These are phyloP conservation scores for Ptychodera flava DNA, from an alignment of 35 echinoderm and acorn worm genomes.

Conservation along the genomic window DNA sequence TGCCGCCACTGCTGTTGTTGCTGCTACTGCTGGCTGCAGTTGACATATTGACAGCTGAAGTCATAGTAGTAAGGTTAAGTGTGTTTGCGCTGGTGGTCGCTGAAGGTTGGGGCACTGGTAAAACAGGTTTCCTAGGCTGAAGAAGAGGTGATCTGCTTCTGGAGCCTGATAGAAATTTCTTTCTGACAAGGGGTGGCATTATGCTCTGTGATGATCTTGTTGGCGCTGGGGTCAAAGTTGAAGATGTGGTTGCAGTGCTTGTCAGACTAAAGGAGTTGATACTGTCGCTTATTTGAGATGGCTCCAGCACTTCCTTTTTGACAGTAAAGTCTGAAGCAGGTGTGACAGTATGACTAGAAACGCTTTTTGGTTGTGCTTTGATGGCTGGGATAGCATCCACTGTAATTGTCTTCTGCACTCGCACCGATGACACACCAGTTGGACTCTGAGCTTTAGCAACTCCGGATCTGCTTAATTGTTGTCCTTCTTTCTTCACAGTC, in stretches of 20 bases:
- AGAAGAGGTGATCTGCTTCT: neutral
- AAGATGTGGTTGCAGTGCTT: neutral
- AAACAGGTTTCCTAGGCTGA: neutral
- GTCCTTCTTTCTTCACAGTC: neutral
- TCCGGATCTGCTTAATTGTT: neutral
- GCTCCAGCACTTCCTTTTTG: neutral
- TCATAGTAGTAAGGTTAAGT: neutral
- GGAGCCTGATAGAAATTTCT: neutral
- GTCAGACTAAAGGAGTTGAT: too few relatives aligned
- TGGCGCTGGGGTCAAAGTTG: neutral
- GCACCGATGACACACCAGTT: neutral
- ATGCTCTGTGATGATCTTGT: neutral
- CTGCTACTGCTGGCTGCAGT: neutral
- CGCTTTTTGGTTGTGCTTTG: neutral
- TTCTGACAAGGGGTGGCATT: neutral
- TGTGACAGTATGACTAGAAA: neutral
- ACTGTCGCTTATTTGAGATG: neutral
- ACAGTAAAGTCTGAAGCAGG: neutral
- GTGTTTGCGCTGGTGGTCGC: conserved; percentile 25
- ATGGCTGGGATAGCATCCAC: neutral
- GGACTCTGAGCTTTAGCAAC: too few relatives aligned
- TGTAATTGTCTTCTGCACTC: neutral
- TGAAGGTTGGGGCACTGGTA: conserved; percentile 1
- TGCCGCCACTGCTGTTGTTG: neutral
- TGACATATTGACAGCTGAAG: neutral